A percentile compares a stretch with the other conserved stretches of the same genome.
Evolutionary conservation across 2,888 invertebrate species (phyloP).

Genomic region (Gryllus longicercus): DNA sequence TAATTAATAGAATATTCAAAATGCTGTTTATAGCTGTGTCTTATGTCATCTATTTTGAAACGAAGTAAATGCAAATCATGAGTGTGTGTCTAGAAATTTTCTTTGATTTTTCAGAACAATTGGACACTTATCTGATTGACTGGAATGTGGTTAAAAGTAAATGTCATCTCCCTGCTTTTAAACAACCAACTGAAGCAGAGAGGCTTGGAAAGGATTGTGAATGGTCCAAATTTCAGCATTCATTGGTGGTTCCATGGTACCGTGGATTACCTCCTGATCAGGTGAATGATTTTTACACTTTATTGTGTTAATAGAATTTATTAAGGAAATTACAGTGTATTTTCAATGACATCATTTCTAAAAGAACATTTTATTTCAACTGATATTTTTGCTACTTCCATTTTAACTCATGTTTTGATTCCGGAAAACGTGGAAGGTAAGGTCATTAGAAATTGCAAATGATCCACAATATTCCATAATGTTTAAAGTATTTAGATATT

Average conservation of each 20-base stretch:
- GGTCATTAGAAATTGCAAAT: too few species aligned
- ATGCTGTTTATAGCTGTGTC: too few species aligned
- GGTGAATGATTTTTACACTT: slow-evolving; percentile 19
- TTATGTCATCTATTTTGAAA: background rate
- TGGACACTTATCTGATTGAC: slow-evolving; percentile 51
- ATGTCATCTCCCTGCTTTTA: slow-evolving; percentile 44
- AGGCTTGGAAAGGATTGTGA: slow-evolving; percentile 50
- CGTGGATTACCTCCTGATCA: slow-evolving; percentile 24
- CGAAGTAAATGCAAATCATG: background rate
- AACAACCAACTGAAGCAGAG: slow-evolving; percentile 48
- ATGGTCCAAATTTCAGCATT: slow-evolving; percentile 60
- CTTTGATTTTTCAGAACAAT: background rate
- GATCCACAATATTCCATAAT: too few species aligned
- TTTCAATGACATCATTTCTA: too few species aligned
- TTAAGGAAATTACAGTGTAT: too few species aligned
- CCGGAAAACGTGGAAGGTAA: too few species aligned
- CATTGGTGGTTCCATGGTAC: slow-evolving; percentile 86
- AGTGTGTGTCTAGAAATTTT: background rate
- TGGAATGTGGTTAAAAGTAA: slow-evolving; percentile 57
- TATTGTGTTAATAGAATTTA: too few species aligned
- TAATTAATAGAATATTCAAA: background rate
- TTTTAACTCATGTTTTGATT: too few species aligned
- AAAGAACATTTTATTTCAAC: too few species aligned
- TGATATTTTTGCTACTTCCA: too few species aligned
- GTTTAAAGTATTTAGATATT: too few species aligned